These are phyloP conservation scores for Torymus aiolomorphi DNA, from an alignment of 2,888 invertebrate genomes.

Conservation along the genomic window DNA sequence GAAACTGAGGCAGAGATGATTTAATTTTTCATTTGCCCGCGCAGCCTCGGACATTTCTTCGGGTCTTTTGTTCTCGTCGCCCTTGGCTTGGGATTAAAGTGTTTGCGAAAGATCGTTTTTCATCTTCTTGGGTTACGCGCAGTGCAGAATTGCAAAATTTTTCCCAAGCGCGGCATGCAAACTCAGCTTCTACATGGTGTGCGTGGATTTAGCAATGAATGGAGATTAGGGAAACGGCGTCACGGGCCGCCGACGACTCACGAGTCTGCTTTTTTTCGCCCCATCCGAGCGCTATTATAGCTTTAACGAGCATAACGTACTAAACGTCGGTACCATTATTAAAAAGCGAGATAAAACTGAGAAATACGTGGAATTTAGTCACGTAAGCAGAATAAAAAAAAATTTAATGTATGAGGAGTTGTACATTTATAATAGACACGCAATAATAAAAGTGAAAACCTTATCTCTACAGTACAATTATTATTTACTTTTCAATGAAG, in stretches of 20 bases:
- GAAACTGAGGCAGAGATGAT: neutral
- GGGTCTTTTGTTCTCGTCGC: too few relatives aligned
- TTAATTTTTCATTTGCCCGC: too few relatives aligned
- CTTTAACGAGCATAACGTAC: conserved; percentile 38
- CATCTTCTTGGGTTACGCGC: too few relatives aligned
- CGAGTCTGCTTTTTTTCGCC: conserved; percentile 21
- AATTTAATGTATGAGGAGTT: conserved; percentile 70
- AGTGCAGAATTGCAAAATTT: too few relatives aligned
- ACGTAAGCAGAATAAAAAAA: conserved; percentile 66
- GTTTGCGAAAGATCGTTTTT: too few relatives aligned
- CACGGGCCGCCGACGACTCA: conserved; percentile 21
- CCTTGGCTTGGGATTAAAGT: too few relatives aligned
- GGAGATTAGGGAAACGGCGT: neutral
- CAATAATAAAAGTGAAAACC: conserved; percentile 64
- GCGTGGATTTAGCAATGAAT: too few relatives aligned
- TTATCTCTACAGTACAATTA: conserved; percentile 18
- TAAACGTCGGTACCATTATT: conserved; percentile 30
- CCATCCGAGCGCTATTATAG: conserved; percentile 40
- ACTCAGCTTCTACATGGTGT: too few relatives aligned
- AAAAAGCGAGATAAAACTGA: conserved; percentile 16
- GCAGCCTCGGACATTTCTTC: too few relatives aligned
- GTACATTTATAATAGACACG: conserved; percentile 74
- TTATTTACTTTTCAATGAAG: neutral
- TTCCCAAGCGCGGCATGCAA: too few relatives aligned
- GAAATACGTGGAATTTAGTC: conserved; percentile 59